Conservation (phyloP, 1,140 invertebrate species). For the Drosophila virilis region DNA sequence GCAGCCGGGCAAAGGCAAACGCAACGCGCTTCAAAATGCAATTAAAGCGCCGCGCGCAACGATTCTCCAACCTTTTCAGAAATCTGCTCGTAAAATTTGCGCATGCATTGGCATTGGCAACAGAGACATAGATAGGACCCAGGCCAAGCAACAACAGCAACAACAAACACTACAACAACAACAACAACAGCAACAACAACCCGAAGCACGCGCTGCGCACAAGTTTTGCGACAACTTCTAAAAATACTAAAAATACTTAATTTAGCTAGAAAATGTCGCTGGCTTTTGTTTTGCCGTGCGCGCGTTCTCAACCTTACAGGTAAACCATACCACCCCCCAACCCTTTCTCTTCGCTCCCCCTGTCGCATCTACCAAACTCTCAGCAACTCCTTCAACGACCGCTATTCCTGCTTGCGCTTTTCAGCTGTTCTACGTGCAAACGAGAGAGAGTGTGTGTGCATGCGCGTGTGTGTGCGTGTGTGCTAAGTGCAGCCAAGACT, state of each 20-base stretch:
- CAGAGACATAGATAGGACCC: conserved; percentile 27
- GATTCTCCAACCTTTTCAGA: conserved; percentile 64
- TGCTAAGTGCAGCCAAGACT: conserved; percentile 47
- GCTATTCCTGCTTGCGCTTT: conserved; percentile 36
- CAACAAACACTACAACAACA: conserved; percentile 22
- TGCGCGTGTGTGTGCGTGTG: conserved; percentile 46
- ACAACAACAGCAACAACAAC: conserved; percentile 8
- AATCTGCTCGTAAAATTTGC: conserved; percentile 75
- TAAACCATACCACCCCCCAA: not conserved
- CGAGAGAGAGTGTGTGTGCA: conserved; percentile 14
- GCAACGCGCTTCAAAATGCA: conserved; percentile 65
- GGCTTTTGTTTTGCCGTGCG: conserved; percentile 69
- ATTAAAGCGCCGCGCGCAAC: conserved; percentile 68
- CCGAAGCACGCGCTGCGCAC: conserved; percentile 12
- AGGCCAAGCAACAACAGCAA: conserved; percentile 10
- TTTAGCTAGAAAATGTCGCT: conserved; percentile 79
- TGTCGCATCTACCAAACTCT: not conserved
- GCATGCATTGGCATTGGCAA: conserved; percentile 68
- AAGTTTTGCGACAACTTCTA: conserved; percentile 67
- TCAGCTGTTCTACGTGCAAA: conserved; percentile 64
- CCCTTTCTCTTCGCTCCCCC: not conserved
- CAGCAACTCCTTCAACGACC: conserved; percentile 7
- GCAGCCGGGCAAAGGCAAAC: not conserved
- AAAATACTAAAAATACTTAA: conserved; percentile 82
- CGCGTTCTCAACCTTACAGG: conserved; percentile 54